Conservation (phyloP, 1,140 invertebrate genomes). For the Sesamia nonagrioides region DNA sequence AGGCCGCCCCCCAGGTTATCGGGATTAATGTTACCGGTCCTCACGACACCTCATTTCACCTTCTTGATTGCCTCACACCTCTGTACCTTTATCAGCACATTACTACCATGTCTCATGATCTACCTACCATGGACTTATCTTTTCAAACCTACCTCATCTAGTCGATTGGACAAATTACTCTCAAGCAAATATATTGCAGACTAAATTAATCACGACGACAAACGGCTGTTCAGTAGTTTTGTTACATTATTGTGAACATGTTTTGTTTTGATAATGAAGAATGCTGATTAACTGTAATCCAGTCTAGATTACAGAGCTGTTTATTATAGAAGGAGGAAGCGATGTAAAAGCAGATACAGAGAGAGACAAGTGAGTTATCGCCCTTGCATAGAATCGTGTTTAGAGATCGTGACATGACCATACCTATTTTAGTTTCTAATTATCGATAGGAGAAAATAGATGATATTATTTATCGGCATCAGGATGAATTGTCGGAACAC, state of each 20-base stretch:
- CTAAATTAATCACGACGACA: conserved; percentile 25
- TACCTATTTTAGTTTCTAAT: conserved; percentile 65
- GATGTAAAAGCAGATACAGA: conserved; percentile 48
- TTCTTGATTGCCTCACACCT: conserved; percentile 47
- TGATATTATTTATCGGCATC: conserved; percentile 55
- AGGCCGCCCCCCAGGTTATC: conserved; percentile 64
- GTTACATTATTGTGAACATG: conserved; percentile 41
- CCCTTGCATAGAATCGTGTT: conserved; percentile 58
- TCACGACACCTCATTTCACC: conserved; percentile 58
- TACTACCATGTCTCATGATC: conserved; percentile 22
- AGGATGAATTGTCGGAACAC: conserved; percentile 55
- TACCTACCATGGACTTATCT: conserved; percentile 9
- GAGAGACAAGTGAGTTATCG: conserved; percentile 53
- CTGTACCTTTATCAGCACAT: conserved; percentile 34
- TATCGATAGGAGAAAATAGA: conserved; percentile 63
- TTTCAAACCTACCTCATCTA: neutral
- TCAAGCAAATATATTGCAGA: conserved; percentile 21
- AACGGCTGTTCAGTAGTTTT: conserved; percentile 35
- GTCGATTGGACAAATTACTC: conserved; percentile 16
- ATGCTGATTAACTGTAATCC: conserved; percentile 43
- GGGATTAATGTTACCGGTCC: conserved; percentile 59
- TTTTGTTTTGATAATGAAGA: conserved; percentile 36
- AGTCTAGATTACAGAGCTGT: conserved; percentile 38
- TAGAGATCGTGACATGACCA: conserved; percentile 61
- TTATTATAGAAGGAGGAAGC: conserved; percentile 51